These are phyloP conservation scores for Carassius carassius DNA, from an alignment of 2,113 vertebrate species.

Conservation along the genomic window DNA sequence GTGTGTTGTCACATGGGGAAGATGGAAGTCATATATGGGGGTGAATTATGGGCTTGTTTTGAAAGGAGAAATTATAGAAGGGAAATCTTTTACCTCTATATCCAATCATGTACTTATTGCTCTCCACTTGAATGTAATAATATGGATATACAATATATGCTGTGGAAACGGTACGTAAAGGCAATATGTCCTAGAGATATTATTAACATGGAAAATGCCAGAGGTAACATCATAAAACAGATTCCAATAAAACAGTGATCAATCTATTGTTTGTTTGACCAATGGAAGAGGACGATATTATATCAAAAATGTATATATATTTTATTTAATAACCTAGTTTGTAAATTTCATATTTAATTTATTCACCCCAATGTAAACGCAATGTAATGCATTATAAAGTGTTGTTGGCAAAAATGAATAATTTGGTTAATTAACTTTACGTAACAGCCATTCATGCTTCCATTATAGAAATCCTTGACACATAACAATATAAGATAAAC, in stretches of 20 bases:
- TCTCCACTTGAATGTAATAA: neutral
- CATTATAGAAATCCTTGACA: neutral
- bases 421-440: neutral
- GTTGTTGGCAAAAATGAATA: neutral
- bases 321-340: neutral
- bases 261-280: neutral
- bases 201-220: no score
- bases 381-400: neutral
- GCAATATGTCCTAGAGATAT: neutral
- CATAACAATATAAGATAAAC: neutral
- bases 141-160: neutral
- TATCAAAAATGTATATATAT: neutral
- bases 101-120: neutral
- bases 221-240: no score
- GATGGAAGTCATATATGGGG: neutral
- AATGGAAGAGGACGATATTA: neutral
- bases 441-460: neutral
- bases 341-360: neutral
- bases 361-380: no score
- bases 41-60: neutral
- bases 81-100: neutral
- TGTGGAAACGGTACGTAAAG: neutral
- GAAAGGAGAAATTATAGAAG: neutral
- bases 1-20: neutral
- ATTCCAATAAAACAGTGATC: neutral